phyloP scores from a whole-genome alignment of 2,797 vertebrate species.

The Eidolon dupreanum region DNA sequence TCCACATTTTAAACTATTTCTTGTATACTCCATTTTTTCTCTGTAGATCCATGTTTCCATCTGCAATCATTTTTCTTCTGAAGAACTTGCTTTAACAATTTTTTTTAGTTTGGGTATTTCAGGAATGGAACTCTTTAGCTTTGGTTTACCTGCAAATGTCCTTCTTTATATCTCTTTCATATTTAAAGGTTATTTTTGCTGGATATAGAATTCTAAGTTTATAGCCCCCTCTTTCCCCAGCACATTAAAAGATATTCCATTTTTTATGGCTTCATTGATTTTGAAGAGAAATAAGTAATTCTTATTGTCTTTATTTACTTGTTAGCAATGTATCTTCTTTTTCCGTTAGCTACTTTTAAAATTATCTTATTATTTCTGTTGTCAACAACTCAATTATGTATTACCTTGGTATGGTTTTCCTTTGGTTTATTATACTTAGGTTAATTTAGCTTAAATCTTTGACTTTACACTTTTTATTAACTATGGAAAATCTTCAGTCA shows the following conservation, averaged over 20 bases:
- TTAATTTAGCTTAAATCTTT: background rate
- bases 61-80: constrained; percentile 5
- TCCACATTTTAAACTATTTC: constrained; percentile 3
- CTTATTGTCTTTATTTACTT: background rate
- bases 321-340: background rate
- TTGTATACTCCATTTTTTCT: background rate
- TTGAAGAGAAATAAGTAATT: background rate
- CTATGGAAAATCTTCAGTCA: background rate
- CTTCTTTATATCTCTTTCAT: constrained; percentile 6
- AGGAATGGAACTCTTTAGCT: background rate
- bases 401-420: background rate
- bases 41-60: background rate
- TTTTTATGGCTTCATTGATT: background rate
- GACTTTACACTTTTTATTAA: constrained; percentile 8
- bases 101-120: background rate
- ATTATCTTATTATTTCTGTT: background rate
- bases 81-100: background rate
- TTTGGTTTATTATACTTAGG: background rate
- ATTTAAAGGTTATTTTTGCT: background rate
- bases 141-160: background rate
- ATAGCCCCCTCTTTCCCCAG: background rate
- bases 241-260: background rate
- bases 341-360: background rate
- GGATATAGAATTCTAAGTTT: constrained; percentile 3
- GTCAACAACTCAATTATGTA: background rate